Evolutionary conservation across 2,797 vertebrate genomes (phyloP), one percentile per base, ranked within the genome.

Genomic region (Vireo griseus): DNA sequence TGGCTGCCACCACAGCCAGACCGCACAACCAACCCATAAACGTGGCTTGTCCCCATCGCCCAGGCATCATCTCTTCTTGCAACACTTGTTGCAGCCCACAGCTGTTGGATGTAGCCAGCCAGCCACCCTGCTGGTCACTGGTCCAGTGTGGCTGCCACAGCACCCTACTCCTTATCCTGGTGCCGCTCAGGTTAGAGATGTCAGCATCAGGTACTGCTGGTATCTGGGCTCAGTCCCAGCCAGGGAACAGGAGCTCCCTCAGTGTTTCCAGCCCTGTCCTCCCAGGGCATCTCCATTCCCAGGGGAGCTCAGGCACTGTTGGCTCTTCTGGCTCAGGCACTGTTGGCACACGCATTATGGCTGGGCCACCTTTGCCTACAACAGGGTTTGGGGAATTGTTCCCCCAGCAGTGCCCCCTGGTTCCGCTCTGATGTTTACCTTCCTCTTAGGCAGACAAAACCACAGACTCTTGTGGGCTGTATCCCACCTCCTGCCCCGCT

Each of bases 41-140:
- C 0, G 2, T 21, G 48, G n/a, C 29, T 65, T 18, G 35, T 35
- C 25, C 47, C 31, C 17, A 4, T 55, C 0, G 0, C 6, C 40
- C 4, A 0, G 0, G 11, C 8, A 50, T 15, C 25, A 20, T 10
- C 25, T 76, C 47, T 47, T 72, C 50, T 45, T 31, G 14, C 17
- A 57, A 18, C 5, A 3, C 35, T 42, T 6, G 1, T 19, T 31
- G 25, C 3, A 3, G 37, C 44, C 59, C 65, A 37, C 2, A 19
- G 40, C 54, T 16, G 11, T 16, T 21, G 40, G 29, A 50, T 3
- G 3, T 4, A 66, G 42, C 39, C 2, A 1, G 16, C 3, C 42
- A 1, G 9, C 3, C 52, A 54, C 24, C 22, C n/a, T 54, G 45
- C 37, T 16, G 20, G 25, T 37, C 73, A 25, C 77, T 63, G 52